Base-by-base conservation (phyloP, 2,888 invertebrate species). In the Tetanocera ferruginea region DNA sequence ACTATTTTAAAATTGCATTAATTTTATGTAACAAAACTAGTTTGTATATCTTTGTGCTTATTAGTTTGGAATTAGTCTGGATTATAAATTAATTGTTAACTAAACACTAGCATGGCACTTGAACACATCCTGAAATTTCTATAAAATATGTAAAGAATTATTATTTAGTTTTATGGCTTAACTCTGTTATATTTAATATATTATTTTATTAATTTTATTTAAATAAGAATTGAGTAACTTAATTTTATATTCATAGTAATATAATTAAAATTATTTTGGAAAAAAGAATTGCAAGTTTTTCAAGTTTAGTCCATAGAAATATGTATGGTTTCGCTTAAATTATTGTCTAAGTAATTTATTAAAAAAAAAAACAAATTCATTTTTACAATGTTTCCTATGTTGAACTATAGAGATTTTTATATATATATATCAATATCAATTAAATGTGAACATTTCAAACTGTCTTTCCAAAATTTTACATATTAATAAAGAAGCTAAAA, bases 401-500 rank as follows among this genome's bases (percentile, higher is more conserved):
- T 19, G 2, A 19, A 60, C 28, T 60, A 19, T 23, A 23, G 23
- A 19, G 19, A 23, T 55, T 55, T 49, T 49, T 49, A 14, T 19
- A 60, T 57, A 25, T 23, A 57, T 23, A 57, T 60, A 23, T 60
- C 57, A 60, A 19, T 60, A 60, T 8, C 25, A 60, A 60, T 60
- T 60, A 25, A 25, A 60, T 11, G 23, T 60, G 43, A 43, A 43
- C 43, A 25, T 60, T 23, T 19, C 23, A 60, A 57, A 17, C 23
- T 57, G 25, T 60, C 57, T 60, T 60, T 60, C 57, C 57, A 60
- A 60, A 60, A 60, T 19, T 60, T 60, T 9, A 60, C 9, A 25
- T 25, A 25, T 60, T 11, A 23, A 60, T 60, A 28, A 60, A n/a
- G n/a, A n/a, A n/a, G n/a, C n/a, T n/a, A n/a, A 60, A 25, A 60